Percentiles rank a stretch among this genome's conserved stretches.
phyloP scores from a whole-genome alignment of 2,888 invertebrate genomes.

The Ochlodes sylvanus region DNA sequence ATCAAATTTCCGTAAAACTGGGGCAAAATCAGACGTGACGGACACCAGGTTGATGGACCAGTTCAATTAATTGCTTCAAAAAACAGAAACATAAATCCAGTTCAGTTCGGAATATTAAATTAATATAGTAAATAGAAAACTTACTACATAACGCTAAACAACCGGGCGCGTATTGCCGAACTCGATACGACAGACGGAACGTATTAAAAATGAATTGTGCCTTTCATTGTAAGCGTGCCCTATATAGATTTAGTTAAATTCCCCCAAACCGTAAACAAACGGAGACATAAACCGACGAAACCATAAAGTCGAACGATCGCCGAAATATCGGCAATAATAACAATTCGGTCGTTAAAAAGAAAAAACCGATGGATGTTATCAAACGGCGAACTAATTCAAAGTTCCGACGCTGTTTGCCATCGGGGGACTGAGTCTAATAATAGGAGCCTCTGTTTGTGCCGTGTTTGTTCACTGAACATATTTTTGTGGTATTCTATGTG shows the following conservation, averaged over 20 bases:
- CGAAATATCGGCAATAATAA: slow-evolving; percentile 64
- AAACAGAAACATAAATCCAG: no score
- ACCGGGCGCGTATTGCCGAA: no score
- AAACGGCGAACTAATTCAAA: slow-evolving; percentile 80
- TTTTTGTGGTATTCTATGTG: no score
- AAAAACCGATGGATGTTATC: slow-evolving; percentile 59
- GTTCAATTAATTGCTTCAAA: no score
- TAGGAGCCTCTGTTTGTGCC: neutral
- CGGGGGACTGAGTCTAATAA: slow-evolving; percentile 53
- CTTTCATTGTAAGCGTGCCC: neutral
- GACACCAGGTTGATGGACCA: no score
- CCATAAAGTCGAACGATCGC: slow-evolving; percentile 61
- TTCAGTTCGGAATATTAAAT: no score
- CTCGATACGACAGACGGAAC: slow-evolving; percentile 1
- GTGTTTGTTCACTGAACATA: no score
- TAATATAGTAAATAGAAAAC: no score
- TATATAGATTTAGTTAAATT: slow-evolving; percentile 17
- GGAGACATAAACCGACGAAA: slow-evolving; percentile 22
- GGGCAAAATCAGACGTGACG: no score
- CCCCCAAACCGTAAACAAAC: slow-evolving; percentile 12
- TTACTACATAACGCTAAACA: no score
- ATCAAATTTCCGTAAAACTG: no score
- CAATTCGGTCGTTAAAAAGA: slow-evolving; percentile 63
- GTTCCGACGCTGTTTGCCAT: slow-evolving; percentile 77
- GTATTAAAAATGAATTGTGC: slow-evolving; percentile 37